A percentile compares a stretch with the other conserved stretches of the same genome.
These are phyloP conservation scores for Leptinotarsa defecta DNA, from an alignment of 1,140 invertebrate species.

Conservation along the genomic window DNA sequence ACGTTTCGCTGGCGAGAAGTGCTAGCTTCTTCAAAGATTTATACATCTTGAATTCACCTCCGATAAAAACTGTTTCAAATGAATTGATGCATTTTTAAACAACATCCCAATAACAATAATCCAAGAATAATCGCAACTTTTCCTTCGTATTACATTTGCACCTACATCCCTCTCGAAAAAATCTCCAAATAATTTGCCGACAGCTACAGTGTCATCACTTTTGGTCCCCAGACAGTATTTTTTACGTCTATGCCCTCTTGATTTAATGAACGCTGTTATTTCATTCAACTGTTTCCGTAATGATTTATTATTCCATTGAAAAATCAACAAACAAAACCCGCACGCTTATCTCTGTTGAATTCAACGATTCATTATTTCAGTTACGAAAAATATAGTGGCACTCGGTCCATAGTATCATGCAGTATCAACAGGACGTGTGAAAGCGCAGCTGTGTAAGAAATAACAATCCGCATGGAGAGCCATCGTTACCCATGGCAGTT, in stretches of 20 bases:
- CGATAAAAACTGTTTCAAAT: too few species aligned
- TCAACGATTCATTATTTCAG: constrained; percentile 4
- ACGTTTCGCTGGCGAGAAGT: too few species aligned
- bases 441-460: constrained; percentile 31
- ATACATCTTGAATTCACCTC: too few species aligned
- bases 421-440: constrained; percentile 46
- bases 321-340: constrained; percentile 16
- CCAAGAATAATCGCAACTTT: too few species aligned
- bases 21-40: too few species aligned
- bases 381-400: constrained; percentile 13
- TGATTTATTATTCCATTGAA: constrained; percentile 22
- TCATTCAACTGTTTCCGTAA: constrained; percentile 2
- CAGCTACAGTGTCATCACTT: too few species aligned
- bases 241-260: neutral
- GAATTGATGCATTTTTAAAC: too few species aligned
- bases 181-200: too few species aligned
- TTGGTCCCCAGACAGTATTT: too few species aligned
- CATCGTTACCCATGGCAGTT: neutral
- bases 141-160: too few species aligned
- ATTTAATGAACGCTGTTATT: neutral
- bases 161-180: too few species aligned
- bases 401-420: constrained; percentile 25
- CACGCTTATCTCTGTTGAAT: neutral
- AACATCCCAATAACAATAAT: too few species aligned
- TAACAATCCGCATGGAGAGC: constrained; percentile 14